Base-by-base conservation (phyloP, 2,888 invertebrate species). In the Meandrusa payeni region DNA sequence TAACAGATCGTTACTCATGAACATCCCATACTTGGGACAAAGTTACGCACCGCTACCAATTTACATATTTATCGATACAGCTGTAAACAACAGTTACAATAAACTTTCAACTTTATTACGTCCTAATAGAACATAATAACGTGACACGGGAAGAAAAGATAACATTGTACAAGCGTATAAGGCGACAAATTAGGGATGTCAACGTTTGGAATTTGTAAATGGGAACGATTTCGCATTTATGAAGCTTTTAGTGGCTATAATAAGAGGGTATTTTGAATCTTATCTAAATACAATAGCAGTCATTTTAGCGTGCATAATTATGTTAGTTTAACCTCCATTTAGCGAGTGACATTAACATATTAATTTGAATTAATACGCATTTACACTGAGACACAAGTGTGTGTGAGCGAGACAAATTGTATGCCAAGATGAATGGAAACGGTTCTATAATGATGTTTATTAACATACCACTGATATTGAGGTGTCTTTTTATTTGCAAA, bases 1-100 rank as follows among this genome's bases (percentile, higher is more conserved):
- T 73, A 75, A 79, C 81, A 78, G 80, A 82, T 81, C 74, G 73
- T 65, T 62, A 65, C 71, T 76, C 78, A 77, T 70, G 72, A 69
- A 61, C 69, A 60, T 50, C 79, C 79, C 37, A 65, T 76, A 75
- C 74, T 65, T 62, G 77, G 59, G 57, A 59, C 57, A 47, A 43
- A 48, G 46, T 48, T 48, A 55, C 59, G 54, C 58, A 79, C 83
- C 81, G 83, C 83, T 83, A 81, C 64, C 59, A 64, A 56, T 59
- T 57, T 46, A 48, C 60, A 55, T 36, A 29, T 5, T 11, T 10
- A 7, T 9, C 28, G 7, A 15, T 23, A 11, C 22, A 48, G 39
- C 29, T 46, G 38, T 46, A 42, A 49, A 57, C 46, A 10, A 38
- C 7, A 15, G 13, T 11, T 38, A 17, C 52, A 57, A 15, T 39